Conservation (phyloP, 1,140 invertebrate genomes). For the Drosophila nikananu region DNA sequence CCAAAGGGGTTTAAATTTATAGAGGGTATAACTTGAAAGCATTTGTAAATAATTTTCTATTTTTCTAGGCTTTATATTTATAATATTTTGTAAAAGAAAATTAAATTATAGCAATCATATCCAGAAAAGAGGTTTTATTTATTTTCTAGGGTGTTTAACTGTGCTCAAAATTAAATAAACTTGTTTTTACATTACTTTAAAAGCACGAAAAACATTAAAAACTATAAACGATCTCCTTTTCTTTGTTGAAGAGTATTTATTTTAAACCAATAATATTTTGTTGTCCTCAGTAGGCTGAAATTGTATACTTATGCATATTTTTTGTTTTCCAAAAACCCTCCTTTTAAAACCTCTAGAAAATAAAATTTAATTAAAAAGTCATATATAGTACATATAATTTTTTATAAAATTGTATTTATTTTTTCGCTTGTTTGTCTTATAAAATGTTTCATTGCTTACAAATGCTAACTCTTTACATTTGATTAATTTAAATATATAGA, state of each 20-base stretch:
- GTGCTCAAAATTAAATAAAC: neutral
- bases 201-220: neutral
- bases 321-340: neutral
- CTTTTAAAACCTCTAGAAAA: neutral
- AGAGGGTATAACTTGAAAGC: neutral
- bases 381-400: conserved; percentile 14
- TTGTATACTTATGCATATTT: neutral
- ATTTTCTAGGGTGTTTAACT: no score
- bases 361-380: neutral
- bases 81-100: neutral
- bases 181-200: neutral
- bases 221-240: neutral
- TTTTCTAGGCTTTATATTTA: no score
- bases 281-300: neutral
- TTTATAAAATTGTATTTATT: conserved; percentile 66
- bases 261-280: no score
- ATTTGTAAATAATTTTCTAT: neutral
- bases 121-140: no score
- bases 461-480: conserved; percentile 59
- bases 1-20: neutral
- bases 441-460: conserved; percentile 73
- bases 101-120: no score
- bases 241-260: no score
- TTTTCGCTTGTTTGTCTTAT: conserved; percentile 55
- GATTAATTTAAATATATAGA: conserved; percentile 46